Evolutionary conservation across 2,888 invertebrate species (phyloP).

Genomic region (Gnatocerus cornutus): DNA sequence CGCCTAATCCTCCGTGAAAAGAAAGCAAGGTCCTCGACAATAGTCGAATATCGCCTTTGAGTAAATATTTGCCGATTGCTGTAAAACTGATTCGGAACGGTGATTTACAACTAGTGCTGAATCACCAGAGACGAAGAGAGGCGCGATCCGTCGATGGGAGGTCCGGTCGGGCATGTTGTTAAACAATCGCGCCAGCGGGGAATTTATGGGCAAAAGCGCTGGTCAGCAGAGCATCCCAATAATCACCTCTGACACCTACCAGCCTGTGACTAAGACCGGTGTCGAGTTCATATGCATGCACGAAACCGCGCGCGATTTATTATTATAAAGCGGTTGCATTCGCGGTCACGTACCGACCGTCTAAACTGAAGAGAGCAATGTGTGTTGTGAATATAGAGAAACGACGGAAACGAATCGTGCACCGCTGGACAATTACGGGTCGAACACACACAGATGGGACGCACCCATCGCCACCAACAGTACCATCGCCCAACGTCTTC

Average conservation of each 20-base stretch:
- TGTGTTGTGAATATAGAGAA: slow-evolving; percentile 64
- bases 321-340: slow-evolving; percentile 69
- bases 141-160: slow-evolving; percentile 62
- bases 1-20: slow-evolving; percentile 65
- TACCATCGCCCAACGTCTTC: slow-evolving; percentile 53
- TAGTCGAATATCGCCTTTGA: slow-evolving; percentile 66
- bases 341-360: slow-evolving; percentile 68
- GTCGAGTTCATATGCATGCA: slow-evolving; percentile 68
- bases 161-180: slow-evolving; percentile 66
- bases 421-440: slow-evolving; percentile 39
- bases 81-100: slow-evolving; percentile 65
- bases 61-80: slow-evolving; percentile 70
- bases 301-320: slow-evolving; percentile 66
- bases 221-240: slow-evolving; percentile 50
- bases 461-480: slow-evolving; percentile 31
- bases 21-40: slow-evolving; percentile 62
- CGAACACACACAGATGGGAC: slow-evolving; percentile 25
- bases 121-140: slow-evolving; percentile 56
- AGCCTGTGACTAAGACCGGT: slow-evolving; percentile 66
- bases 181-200: slow-evolving; percentile 62
- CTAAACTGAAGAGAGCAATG: slow-evolving; percentile 64
- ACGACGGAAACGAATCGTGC: slow-evolving; percentile 66
- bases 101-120: slow-evolving; percentile 67
- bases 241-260: slow-evolving; percentile 54
- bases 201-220: slow-evolving; percentile 55